A percentile compares a stretch with the other conserved stretches of the same genome.
phyloP scores from a whole-genome alignment of 2,888 invertebrate species.

The Orgyia antiqua region DNA sequence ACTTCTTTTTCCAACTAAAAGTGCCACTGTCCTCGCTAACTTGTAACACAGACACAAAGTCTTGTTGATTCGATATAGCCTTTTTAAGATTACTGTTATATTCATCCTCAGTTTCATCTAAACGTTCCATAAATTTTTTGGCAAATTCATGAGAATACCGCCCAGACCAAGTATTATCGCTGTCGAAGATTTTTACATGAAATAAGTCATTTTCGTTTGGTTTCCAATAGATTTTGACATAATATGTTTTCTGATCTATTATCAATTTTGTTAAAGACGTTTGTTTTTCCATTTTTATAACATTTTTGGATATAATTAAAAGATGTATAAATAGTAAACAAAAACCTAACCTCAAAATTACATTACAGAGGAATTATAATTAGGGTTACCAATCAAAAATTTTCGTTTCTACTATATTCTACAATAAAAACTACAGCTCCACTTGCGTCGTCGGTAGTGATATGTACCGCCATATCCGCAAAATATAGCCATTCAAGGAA shows the following conservation, averaged over 20 bases:
- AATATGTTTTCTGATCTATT: slow-evolving; percentile 30
- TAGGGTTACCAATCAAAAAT: too few species aligned
- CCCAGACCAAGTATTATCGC: slow-evolving; percentile 46
- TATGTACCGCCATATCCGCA: too few species aligned
- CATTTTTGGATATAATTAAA: too few species aligned
- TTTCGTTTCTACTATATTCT: too few species aligned
- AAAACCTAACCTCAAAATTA: too few species aligned
- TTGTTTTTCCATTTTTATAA: slow-evolving; percentile 4
- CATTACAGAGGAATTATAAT: too few species aligned
- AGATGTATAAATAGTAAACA: too few species aligned
- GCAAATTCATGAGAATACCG: slow-evolving; percentile 39
- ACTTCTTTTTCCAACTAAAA: slow-evolving; percentile 52
- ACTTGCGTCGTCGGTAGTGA: too few species aligned
- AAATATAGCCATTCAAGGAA: too few species aligned
- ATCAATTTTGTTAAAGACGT: slow-evolving; percentile 35
- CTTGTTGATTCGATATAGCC: slow-evolving; percentile 21
- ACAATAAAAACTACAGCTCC: too few species aligned
- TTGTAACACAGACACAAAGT: slow-evolving; percentile 28
- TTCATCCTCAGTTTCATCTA: slow-evolving; percentile 35
- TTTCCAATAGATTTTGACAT: slow-evolving; percentile 45
- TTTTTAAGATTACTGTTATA: slow-evolving; percentile 38
- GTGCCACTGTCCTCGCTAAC: slow-evolving; percentile 24
- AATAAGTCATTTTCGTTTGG: slow-evolving; percentile 39
- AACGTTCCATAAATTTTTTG: slow-evolving; percentile 27
- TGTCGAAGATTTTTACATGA: slow-evolving; percentile 43